Base-by-base conservation (phyloP, 1,140 invertebrate genomes). In the Bombus balteatus region DNA sequence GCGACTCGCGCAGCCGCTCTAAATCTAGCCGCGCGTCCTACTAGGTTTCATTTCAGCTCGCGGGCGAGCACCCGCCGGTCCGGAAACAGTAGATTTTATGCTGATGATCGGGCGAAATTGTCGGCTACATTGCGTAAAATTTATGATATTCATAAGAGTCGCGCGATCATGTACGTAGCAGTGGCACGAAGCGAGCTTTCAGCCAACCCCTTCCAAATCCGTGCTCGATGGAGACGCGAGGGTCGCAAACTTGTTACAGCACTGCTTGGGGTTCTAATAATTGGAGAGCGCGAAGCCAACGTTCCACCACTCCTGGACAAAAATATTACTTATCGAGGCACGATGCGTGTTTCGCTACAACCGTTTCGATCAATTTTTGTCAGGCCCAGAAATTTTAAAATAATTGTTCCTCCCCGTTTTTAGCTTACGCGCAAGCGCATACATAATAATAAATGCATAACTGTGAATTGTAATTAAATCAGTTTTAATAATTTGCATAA, bases 251-350 rank as follows among this genome's bases (percentile, higher is more conserved):
- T 86, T 83, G 65, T 83, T 83, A 76, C 80, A 76, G 73, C 81
- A 73, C 85, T 87, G 85, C 73, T 77, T 83, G 85, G 81, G 85
- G 85, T 77, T 87, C 80, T 87, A 87, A 87, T 87, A 83, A 87
- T 87, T 87, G 85, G 81, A 87, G 81, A 83, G 85, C 71, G 71
- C 76, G 13, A 43, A 70, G 84, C 77, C 47, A 76, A 41, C 74
- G 73, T 83, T 70, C 81, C 66, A 57, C 43, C 62, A 77, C 74
- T 77, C 73, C 3, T 77, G 62, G 53, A 72, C 81, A 32, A 85
- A 85, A 85, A 81, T 73, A 81, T 72, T 57, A 68, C 79, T 82
- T 85, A 81, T 73, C 57, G 53, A 22, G 39, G 28, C 41, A 66
- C n/a, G 34, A 71, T 13, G 25, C 43, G 32, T 41, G 32, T 34